phyloP scores from a whole-genome alignment of 1,140 invertebrate genomes.

The Drosophila oshimai region DNA sequence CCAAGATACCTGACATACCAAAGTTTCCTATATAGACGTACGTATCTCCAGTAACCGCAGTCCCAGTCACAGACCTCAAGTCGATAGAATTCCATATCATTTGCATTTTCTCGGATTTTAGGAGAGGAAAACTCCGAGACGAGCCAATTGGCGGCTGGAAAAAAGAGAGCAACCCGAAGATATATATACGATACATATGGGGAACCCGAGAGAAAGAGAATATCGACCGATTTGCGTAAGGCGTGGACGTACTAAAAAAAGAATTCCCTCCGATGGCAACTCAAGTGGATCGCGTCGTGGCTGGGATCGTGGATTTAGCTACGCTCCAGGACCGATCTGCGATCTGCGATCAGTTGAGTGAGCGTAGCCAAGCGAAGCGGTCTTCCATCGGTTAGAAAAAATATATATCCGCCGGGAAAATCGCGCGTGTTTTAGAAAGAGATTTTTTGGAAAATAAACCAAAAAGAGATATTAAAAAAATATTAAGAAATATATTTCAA shows the following conservation, averaged over 20 bases:
- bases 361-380: conserved; percentile 63
- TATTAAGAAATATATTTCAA: not conserved
- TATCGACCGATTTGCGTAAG: conserved; percentile 34
- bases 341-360: conserved; percentile 52
- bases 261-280: conserved; percentile 28
- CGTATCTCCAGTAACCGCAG: conserved; percentile 23
- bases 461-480: not conserved
- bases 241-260: conserved; percentile 70
- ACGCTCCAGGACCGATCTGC: conserved; percentile 13
- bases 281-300: conserved; percentile 47
- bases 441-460: not conserved
- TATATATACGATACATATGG: not conserved
- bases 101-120: conserved; percentile 10
- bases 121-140: not conserved
- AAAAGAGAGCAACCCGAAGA: conserved; percentile 3
- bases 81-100: conserved; percentile 1
- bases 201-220: conserved; percentile 1
- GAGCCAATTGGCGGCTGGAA: conserved; percentile 11
- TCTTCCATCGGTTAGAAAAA: conserved; percentile 29
- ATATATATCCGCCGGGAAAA: conserved; percentile 5
- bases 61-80: conserved; percentile 2
- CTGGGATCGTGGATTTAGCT: conserved; percentile 1
- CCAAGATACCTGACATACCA: conserved; percentile 23
- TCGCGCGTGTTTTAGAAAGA: not conserved
- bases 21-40: not conserved